Base-by-base conservation (phyloP, 2,888 invertebrate genomes). In the Isotomurus palustris region DNA sequence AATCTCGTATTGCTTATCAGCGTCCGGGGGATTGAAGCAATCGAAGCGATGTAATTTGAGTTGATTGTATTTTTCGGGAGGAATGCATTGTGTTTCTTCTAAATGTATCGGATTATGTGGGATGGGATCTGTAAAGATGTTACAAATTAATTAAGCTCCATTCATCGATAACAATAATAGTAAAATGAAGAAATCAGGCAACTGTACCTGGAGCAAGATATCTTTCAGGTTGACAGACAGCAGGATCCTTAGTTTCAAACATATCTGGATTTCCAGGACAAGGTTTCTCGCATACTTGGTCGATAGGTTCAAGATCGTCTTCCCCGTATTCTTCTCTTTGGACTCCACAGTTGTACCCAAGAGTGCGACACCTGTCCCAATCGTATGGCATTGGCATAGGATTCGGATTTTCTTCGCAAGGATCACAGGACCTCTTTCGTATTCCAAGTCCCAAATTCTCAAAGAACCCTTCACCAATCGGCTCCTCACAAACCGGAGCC, bases 231-330 rank as follows among this genome's bases (percentile, higher is more conserved):
- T 58, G 64, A 43, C 63, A 66, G 8, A 66, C 68, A 10, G 66
- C 68, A 45, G 55, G 54, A 25, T 66, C 68, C 27, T 66, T 68
- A 1, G 51, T 41, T 56, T 69, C 69, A 56, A 67, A 67, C 61
- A 64, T 62, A 48, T 69, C 69, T 8, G 66, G 63, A 60, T 69
- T 66, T 36, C 69, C 69, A 27, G 69, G 67, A 47, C 67, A 69
- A 28, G 69, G 67, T 19, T 56, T 67, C 19, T 62, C 64, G 47
- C 67, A 67, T 22, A 60, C 56, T 53, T 56, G 65, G 32, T 62
- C 62, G 51, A 60, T 59, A 0, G 62, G 58, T 29, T 67, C 67
- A 24, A 58, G 19, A 25, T 63, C 66, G 49, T 58, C 58, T 3
- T 45, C 32, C 2, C 51, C 41, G 10, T 52, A 53, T 36, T 56